A percentile compares a stretch with the other conserved stretches of the same genome.
These are phyloP conservation scores for Spatulosminthurus flaviceps DNA, from an alignment of 2,888 invertebrate species.

Conservation along the genomic window DNA sequence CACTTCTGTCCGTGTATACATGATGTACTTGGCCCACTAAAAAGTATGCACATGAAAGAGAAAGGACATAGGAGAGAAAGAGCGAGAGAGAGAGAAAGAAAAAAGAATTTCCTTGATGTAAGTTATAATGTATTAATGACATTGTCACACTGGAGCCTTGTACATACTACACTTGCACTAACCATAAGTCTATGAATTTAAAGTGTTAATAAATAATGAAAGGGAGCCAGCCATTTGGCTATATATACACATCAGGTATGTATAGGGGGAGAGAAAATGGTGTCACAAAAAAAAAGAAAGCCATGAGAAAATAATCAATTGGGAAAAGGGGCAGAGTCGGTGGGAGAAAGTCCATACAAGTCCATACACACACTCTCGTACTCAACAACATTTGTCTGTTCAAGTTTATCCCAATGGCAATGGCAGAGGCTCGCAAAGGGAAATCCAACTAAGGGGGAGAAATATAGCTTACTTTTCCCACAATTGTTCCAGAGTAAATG, in stretches of 20 bases:
- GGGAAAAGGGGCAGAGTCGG: background rate
- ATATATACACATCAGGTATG: background rate
- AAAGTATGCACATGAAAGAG: too few species aligned
- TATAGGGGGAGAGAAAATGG: background rate
- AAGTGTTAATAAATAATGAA: conserved; percentile 27
- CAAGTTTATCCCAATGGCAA: background rate
- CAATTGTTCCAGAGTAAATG: background rate
- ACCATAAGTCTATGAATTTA: background rate
- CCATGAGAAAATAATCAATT: conserved; percentile 26
- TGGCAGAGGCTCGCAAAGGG: background rate
- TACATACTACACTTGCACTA: too few species aligned
- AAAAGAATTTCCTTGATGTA: too few species aligned
- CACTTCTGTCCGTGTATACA: too few species aligned
- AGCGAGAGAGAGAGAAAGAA: too few species aligned
- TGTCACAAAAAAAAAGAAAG: background rate
- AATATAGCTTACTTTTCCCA: background rate
- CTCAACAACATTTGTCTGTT: too few species aligned
- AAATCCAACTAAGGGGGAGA: background rate
- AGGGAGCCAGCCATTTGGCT: background rate
- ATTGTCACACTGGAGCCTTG: background rate
- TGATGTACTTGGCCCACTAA: too few species aligned
- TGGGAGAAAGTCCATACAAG: background rate
- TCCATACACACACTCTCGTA: too few species aligned
- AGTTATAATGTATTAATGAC: background rate
- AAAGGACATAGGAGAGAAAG: too few species aligned